Evolutionary conservation across 2,888 invertebrate genomes (phyloP), one percentile per base, ranked within the genome.

Genomic region (Pammene aurita): DNA sequence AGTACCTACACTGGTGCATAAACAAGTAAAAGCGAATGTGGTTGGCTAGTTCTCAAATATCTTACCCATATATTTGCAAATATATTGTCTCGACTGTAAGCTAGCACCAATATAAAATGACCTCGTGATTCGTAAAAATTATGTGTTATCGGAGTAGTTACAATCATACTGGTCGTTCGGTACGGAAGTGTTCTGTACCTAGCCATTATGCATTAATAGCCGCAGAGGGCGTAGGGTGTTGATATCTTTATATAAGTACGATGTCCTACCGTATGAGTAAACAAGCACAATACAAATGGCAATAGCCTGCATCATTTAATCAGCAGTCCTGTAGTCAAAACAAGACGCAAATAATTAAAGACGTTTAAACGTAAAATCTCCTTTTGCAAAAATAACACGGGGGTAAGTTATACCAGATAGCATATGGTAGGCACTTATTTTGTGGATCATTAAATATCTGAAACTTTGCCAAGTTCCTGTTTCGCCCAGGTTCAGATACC

Each of bases 201-300:
- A 54, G 34, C n/a, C 16, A 34, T 7, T n/a, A n/a, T 34, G 26
- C n/a, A 46, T 46, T 46, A 44, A 14, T 7, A 14, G 6, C 14
- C 4, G 9, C 14, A 11, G 57, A 42, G 18, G 41, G 57, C 57
- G 57, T 11, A 48, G 56, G 62, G 18, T 48, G 26, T 26, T 67
- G 62, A 67, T 67, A 54, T 7, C 54, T 54, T 34, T n/a, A 34
- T 34, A 54, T 34, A 11, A 13, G 67, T 62, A 62, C 62, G 41
- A 52, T 35, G 54, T 48, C 54, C 66, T 55, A 34, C n/a, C 14
- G 26, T 48, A 16, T 61, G 41, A 52, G 44, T 44, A 54, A 60
- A 50, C 56, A 34, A 54, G 34, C 7, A 54, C n/a, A 54, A 52
- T 52, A 52, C 18, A 48, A 48, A 48, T 48, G 18, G 9, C 48